Conservation (phyloP, 1,140 invertebrate species). For the Rhizoglyphus robini region DNA sequence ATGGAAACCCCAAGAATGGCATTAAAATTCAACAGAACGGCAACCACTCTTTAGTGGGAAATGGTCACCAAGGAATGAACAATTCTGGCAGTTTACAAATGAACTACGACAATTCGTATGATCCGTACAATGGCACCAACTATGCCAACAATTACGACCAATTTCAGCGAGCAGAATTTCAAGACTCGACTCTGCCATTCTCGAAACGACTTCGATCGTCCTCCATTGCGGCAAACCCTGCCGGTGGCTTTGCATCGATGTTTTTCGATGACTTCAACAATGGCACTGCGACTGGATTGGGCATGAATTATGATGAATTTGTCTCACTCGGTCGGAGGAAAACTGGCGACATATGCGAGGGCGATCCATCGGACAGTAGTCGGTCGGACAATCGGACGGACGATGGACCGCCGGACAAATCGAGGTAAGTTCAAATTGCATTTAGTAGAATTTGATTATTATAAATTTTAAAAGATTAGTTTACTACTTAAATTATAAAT, state of each 20-base stretch:
- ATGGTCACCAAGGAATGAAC: too few species aligned
- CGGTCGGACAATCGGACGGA: not conserved
- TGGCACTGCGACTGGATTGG: not conserved
- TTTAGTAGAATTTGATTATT: too few species aligned
- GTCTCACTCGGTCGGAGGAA: not conserved
- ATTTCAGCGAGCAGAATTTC: not conserved
- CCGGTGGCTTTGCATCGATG: not conserved
- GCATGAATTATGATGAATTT: not conserved
- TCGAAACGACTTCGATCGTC: not conserved
- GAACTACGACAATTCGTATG: too few species aligned
- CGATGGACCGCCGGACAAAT: not conserved
- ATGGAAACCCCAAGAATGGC: not conserved
- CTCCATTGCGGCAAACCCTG: not conserved
- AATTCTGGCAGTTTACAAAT: too few species aligned
- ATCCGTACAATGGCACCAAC: not conserved
- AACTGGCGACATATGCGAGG: too few species aligned
- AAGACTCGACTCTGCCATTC: too few species aligned
- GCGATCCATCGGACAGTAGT: too few species aligned
- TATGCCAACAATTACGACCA: not conserved
- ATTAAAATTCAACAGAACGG: not conserved
- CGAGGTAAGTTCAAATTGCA: not conserved
- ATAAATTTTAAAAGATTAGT: too few species aligned
- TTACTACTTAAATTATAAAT: too few species aligned
- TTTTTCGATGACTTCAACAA: not conserved
- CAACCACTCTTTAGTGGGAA: not conserved